Base-by-base conservation (phyloP, 2,888 invertebrate species). In the Lordiphosa andalusiaca region DNA sequence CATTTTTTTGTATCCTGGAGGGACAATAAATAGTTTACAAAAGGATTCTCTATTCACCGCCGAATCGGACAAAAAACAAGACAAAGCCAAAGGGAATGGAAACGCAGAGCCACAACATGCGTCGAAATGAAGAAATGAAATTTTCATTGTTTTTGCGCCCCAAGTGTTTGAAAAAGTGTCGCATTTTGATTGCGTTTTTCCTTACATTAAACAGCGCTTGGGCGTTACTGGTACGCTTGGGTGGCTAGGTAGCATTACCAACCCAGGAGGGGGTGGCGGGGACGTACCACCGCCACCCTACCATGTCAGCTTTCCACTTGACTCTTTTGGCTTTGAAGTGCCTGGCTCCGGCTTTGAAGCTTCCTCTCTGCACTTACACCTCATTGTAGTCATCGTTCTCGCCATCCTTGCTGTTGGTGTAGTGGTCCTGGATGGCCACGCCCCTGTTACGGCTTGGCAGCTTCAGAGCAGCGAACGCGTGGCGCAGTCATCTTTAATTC, bases 111-210 rank as follows among this genome's bases (percentile, higher is more conserved):
- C 37, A 16, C 46, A 50, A 55, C 48, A 62, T 64, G 73, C 73
- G 74, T 71, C 49, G 56, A 81, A 84, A 77, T 73, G 82, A 69
- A 81, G 63, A 69, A 84, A 83, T 80, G 57, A 83, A 82, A 78
- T 52, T 83, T 80, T 83, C 77, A 85, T 81, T 80, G 73, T 84
- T 68, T 69, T 67, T 62, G 57, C 50, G 56, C 72, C 65, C 61
- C 65, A 67, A 73, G 81, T 81, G 77, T 64, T 84, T 75, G 71
- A 76, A 69, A 80, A 85, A 80, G 73, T 76, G 77, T 85, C 84
- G 73, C 67, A 80, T 80, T 85, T 75, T 83, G 81, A 80, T 85
- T 73, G 69, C 71, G 71, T 73, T 83, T 80, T 73, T 66, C 64
- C 70, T 65, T 61, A 65, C 68, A 64, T 82, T 77, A 66, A 82